Percentiles rank a stretch among this genome's conserved stretches.
phyloP scores from a whole-genome alignment of 2,113 vertebrate species.

The Numenius arquata region DNA sequence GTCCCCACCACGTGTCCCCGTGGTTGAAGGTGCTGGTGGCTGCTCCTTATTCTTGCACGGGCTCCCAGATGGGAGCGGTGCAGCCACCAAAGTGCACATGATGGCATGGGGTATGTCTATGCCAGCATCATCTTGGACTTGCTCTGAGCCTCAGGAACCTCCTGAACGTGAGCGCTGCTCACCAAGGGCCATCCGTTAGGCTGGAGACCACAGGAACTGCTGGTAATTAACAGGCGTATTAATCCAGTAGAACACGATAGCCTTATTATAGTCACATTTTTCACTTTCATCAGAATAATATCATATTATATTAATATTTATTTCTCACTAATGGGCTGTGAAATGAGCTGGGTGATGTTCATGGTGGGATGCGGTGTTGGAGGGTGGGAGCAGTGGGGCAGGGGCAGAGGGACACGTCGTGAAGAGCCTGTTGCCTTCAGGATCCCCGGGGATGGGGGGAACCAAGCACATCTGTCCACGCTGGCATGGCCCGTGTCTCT shows the following conservation, averaged over 20 bases:
- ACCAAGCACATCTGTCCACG: rapidly evolving
- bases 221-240: constrained; percentile 46
- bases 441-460: too few relatives aligned
- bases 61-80: background rate
- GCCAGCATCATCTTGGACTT: rapidly evolving
- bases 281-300: constrained; percentile 60
- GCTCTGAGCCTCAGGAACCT: background rate
- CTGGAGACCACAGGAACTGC: constrained; percentile 31
- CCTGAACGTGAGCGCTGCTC: background rate
- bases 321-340: constrained; percentile 48
- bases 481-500: background rate
- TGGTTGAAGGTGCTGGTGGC: background rate
- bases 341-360: constrained; percentile 16
- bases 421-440: background rate
- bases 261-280: constrained; percentile 63
- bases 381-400: background rate
- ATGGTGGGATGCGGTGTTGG: background rate
- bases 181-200: background rate
- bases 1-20: rapidly evolving
- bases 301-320: constrained; percentile 63
- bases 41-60: background rate
- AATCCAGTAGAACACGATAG: constrained; percentile 17
- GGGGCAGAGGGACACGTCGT: background rate
- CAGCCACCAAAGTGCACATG: rapidly evolving
- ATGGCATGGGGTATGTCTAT: background rate